Evolutionary conservation across 1,140 invertebrate genomes (phyloP).

Genomic region (Centruroides sculpturatus): DNA sequence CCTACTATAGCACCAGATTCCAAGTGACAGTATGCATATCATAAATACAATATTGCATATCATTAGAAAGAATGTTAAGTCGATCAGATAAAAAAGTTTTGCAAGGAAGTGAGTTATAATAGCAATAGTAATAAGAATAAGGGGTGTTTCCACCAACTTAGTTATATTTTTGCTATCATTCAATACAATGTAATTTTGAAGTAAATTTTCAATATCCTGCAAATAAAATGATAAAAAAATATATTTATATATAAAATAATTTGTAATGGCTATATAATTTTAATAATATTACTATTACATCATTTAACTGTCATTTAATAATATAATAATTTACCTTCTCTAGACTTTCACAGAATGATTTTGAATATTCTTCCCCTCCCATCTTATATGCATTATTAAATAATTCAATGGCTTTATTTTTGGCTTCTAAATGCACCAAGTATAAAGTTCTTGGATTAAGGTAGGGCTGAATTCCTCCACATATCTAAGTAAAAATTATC

Average conservation of each 20-base stretch:
- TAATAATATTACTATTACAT: not conserved
- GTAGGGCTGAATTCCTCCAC: conserved; percentile 78
- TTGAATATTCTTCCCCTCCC: conserved; percentile 85
- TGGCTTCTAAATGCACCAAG: conserved; percentile 47
- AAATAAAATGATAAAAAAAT: conserved; percentile 17
- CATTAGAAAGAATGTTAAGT: too few relatives aligned
- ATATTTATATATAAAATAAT: too few relatives aligned
- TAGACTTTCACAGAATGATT: conserved; percentile 60
- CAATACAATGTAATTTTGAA: conserved; percentile 65
- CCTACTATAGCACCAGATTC: too few relatives aligned
- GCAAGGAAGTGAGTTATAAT: conserved; percentile 57
- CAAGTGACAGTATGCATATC: too few relatives aligned
- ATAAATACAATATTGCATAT: too few relatives aligned
- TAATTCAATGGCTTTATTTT: conserved; percentile 46
- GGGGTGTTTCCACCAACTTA: conserved; percentile 82
- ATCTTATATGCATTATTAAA: conserved; percentile 81
- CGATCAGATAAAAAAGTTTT: too few relatives aligned
- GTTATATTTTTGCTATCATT: conserved; percentile 97
- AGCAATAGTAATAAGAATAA: conserved; percentile 76
- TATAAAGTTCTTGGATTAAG: conserved; percentile 65
- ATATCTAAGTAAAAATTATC: conserved; percentile 25
- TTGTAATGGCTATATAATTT: not conserved
- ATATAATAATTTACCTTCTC: conserved; percentile 39
- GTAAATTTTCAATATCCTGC: conserved; percentile 72
- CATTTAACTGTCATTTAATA: not conserved